Percentiles rank a stretch among this genome's conserved stretches.
phyloP scores from a whole-genome alignment of 2,113 vertebrate genomes.

The Ptilonorhynchus violaceus region DNA sequence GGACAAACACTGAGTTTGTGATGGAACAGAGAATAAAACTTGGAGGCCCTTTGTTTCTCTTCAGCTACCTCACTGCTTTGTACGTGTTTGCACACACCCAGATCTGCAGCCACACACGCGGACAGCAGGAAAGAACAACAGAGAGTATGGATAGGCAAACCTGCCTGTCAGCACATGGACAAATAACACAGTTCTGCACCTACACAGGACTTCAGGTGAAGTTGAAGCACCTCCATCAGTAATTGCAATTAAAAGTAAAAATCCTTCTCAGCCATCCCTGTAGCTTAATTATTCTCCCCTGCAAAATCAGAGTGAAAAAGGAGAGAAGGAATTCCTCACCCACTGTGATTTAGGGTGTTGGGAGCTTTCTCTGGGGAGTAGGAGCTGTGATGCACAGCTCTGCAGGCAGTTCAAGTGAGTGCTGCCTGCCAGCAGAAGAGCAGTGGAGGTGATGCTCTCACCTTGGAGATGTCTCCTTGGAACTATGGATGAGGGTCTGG shows the following conservation, averaged over 20 bases:
- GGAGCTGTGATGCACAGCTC: background rate
- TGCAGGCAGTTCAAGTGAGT: background rate
- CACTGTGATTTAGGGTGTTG: background rate
- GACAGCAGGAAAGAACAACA: background rate
- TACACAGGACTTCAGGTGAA: background rate
- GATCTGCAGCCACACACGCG: background rate
- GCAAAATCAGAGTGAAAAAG: background rate
- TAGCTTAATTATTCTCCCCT: background rate
- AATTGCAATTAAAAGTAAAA: background rate
- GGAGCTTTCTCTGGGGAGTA: background rate
- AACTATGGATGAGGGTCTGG: rapidly evolving
- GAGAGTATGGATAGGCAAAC: background rate
- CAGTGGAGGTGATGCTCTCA: background rate
- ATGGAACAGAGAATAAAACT: background rate
- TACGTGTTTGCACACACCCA: background rate
- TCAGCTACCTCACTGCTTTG: background rate
- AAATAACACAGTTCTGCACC: background rate
- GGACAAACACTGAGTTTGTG: background rate
- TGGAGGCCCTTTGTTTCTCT: background rate
- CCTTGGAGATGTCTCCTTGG: rapidly evolving
- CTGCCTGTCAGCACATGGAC: background rate
- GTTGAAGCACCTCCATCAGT: background rate
- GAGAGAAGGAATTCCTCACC: background rate
- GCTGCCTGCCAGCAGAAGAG: background rate
- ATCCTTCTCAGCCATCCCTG: background rate